Conservation (phyloP, 2,113 vertebrate genomes). For the Gadus macrocephalus region DNA sequence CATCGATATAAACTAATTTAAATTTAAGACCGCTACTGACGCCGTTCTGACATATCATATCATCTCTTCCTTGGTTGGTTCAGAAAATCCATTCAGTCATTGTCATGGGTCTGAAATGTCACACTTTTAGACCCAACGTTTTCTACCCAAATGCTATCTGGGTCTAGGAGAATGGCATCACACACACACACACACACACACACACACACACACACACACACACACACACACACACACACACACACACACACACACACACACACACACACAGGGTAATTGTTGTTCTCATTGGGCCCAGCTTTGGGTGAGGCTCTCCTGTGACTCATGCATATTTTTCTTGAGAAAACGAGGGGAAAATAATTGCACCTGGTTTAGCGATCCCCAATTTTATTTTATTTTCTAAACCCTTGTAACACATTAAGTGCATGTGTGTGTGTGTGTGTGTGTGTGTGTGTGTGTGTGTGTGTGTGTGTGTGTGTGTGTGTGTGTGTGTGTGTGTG, state of each 20-base stretch:
- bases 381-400: constrained; percentile 1
- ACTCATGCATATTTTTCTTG: constrained; percentile 45
- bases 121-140: background rate
- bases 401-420: background rate
- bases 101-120: constrained; percentile 10
- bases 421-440: background rate
- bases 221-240: too few species aligned
- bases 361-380: constrained; percentile 8
- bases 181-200: constrained; percentile 1
- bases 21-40: too few species aligned
- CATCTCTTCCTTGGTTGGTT: too few species aligned
- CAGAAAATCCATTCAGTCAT: background rate
- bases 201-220: too few species aligned
- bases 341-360: constrained; percentile 30
- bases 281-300: constrained; percentile 48
- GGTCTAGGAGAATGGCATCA: constrained; percentile 47
- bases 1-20: too few species aligned
- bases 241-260: constrained; percentile 15
- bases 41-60: too few species aligned
- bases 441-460: background rate
- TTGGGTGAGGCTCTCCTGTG: constrained; percentile 56
- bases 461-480: too few species aligned
- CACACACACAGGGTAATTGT: constrained; percentile 45
- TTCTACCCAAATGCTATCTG: background rate
- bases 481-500: too few species aligned